Conservation (phyloP, 2,797 vertebrate species). For the Tangara arthus region DNA sequence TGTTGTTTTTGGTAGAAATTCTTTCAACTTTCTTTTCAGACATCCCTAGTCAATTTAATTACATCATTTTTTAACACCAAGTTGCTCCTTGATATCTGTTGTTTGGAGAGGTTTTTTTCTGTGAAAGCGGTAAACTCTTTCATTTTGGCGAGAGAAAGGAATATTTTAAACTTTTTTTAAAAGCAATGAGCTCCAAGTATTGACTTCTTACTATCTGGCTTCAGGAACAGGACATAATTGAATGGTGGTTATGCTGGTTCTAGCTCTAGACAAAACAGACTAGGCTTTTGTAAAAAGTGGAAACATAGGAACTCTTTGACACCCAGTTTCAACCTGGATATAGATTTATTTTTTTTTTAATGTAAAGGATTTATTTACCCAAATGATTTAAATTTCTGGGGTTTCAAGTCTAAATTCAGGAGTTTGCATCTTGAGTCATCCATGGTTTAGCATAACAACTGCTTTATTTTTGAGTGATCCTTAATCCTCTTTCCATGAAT, state of each 20-base stretch:
- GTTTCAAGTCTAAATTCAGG: neutral
- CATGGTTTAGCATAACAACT: neutral
- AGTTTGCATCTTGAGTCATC: neutral
- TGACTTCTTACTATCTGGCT: neutral
- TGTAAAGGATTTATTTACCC: neutral
- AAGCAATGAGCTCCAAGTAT: neutral
- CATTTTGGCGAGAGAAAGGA: neutral
- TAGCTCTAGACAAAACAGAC: neutral
- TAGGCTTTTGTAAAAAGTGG: neutral
- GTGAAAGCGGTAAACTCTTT: neutral
- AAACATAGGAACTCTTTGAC: neutral
- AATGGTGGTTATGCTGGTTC: neutral
- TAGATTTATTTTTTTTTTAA: neutral
- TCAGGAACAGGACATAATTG: neutral
- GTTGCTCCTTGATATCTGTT: neutral
- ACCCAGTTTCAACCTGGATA: neutral
- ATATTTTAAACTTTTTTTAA: neutral
- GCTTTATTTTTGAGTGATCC: neutral
- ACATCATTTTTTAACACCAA: neutral
- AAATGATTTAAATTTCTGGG: neutral
- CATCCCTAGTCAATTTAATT: neutral
- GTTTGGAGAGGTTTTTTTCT: neutral
- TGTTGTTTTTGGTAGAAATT: neutral
- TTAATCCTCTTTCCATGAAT: neutral
- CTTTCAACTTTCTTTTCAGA: neutral